A percentile compares a stretch with the other conserved stretches of the same genome.
phyloP scores from a whole-genome alignment of 2,113 vertebrate species.

The Pyxicephalus adspersus region DNA sequence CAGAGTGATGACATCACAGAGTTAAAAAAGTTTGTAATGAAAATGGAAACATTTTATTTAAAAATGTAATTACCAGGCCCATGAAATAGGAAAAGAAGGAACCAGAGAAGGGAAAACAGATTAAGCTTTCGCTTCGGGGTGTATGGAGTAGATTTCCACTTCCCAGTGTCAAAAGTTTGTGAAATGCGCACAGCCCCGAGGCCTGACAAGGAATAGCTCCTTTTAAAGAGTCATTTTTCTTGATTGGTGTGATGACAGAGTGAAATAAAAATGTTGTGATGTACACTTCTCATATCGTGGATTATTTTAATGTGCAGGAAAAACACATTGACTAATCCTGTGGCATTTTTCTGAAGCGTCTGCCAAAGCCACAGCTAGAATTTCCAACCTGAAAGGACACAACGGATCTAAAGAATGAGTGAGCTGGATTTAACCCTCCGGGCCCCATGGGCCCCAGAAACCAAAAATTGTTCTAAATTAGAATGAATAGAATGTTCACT shows the following conservation, averaged over 20 bases:
- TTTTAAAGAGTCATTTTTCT: conserved; percentile 25
- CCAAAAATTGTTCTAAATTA: too few species aligned
- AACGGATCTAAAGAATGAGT: conserved; percentile 6
- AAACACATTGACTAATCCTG: conserved; percentile 47
- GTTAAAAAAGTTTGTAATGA: too few species aligned
- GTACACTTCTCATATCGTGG: conserved; percentile 38
- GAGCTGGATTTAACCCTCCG: not conserved
- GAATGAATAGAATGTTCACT: too few species aligned
- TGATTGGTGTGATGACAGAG: conserved; percentile 30
- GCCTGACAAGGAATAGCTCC: conserved; percentile 3
- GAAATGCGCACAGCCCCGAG: not conserved
- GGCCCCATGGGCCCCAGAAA: not conserved
- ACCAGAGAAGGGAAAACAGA: too few species aligned
- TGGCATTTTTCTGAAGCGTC: conserved; percentile 31
- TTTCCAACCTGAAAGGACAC: conserved; percentile 5
- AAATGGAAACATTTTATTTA: too few species aligned
- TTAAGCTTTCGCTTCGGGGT: too few species aligned
- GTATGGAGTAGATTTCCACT: too few species aligned
- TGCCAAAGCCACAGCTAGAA: conserved; percentile 41
- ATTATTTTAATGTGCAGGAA: conserved; percentile 46
- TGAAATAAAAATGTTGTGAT: conserved; percentile 40
- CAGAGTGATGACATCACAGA: too few species aligned
- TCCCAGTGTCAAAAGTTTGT: too few species aligned
- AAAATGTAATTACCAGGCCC: too few species aligned
- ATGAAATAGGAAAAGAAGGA: too few species aligned